phyloP scores from a whole-genome alignment of 2,888 invertebrate genomes.

The Drosophila demipolita region DNA sequence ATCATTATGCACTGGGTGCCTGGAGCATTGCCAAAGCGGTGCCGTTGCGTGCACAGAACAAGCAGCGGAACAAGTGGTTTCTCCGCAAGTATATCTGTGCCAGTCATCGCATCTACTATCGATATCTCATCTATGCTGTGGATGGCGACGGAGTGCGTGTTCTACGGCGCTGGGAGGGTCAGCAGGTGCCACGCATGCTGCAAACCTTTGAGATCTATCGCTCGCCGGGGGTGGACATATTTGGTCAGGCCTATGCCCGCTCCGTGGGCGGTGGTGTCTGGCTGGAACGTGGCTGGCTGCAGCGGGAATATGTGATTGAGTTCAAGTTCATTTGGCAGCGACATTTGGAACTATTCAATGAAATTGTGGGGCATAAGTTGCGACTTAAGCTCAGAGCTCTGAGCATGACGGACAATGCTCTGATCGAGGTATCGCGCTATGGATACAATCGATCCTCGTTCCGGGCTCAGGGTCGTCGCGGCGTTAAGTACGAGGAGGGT shows the following conservation, averaged over 20 bases:
- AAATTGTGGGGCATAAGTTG: conserved; percentile 85
- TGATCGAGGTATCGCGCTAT: conserved; percentile 72
- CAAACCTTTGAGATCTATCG: conserved; percentile 74
- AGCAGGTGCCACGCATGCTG: conserved; percentile 86
- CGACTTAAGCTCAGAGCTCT: conserved; percentile 37
- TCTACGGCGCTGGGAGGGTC: conserved; percentile 80
- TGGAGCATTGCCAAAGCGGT: conserved; percentile 89
- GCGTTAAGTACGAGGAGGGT: conserved; percentile 64
- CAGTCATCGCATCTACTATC: conserved; percentile 86
- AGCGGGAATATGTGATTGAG: conserved; percentile 90
- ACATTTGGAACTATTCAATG: conserved; percentile 86
- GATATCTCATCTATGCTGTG: conserved; percentile 76
- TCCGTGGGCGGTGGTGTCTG: conserved; percentile 66
- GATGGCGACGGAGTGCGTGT: conserved; percentile 70
- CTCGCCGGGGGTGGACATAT: conserved; percentile 57
- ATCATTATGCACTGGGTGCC: conserved; percentile 88
- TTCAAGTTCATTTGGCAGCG: conserved; percentile 91
- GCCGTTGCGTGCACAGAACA: conserved; percentile 74
- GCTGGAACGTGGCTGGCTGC: conserved; percentile 92
- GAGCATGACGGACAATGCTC: conserved; percentile 54
- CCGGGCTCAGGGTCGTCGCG: conserved; percentile 53
- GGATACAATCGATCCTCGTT: conserved; percentile 69
- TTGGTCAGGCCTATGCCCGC: conserved; percentile 69
- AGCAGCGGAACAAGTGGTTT: conserved; percentile 86
- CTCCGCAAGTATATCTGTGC: conserved; percentile 86